phyloP scores from a whole-genome alignment of 2,797 vertebrate genomes.

The Characodon lateralis region DNA sequence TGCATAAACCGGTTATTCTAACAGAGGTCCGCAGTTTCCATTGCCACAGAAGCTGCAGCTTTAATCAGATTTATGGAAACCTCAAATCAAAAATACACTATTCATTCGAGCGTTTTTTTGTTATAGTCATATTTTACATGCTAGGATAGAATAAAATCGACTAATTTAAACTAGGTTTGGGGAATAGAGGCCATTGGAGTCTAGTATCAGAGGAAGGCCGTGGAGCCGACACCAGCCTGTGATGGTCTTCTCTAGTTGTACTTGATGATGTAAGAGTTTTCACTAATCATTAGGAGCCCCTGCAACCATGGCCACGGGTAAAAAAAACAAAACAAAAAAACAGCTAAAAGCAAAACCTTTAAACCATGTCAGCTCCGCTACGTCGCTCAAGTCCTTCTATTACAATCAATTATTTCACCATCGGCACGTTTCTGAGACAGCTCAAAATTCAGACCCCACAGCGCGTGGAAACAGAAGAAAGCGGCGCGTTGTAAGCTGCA shows the following conservation, averaged over 20 bases:
- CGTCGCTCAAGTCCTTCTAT: not conserved
- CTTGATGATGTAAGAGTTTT: constrained; percentile 3
- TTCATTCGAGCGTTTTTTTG: not conserved
- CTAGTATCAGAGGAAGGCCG: not conserved
- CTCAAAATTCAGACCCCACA: constrained; percentile 2
- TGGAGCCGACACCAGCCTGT: too few species aligned
- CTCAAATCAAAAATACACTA: not conserved
- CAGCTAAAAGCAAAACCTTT: not conserved
- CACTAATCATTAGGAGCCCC: not conserved
- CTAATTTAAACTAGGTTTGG: not conserved
- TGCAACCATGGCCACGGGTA: not conserved
- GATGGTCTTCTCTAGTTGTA: constrained; percentile 5
- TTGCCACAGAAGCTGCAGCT: constrained; percentile 23
- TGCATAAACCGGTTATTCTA: constrained; percentile 33
- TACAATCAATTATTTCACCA: not conserved
- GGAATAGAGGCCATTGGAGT: not conserved
- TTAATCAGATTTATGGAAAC: constrained; percentile 14
- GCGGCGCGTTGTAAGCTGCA: not conserved
- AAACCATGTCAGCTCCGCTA: not conserved
- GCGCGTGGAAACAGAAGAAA: not conserved
- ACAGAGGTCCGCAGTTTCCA: constrained; percentile 28
- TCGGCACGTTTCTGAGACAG: not conserved
- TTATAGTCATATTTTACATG: not conserved
- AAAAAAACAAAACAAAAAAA: not conserved
- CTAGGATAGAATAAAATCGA: constrained; percentile 1